These are phyloP conservation scores for Tenthredo amoena DNA, from an alignment of 2,888 invertebrate genomes.

Conservation along the genomic window DNA sequence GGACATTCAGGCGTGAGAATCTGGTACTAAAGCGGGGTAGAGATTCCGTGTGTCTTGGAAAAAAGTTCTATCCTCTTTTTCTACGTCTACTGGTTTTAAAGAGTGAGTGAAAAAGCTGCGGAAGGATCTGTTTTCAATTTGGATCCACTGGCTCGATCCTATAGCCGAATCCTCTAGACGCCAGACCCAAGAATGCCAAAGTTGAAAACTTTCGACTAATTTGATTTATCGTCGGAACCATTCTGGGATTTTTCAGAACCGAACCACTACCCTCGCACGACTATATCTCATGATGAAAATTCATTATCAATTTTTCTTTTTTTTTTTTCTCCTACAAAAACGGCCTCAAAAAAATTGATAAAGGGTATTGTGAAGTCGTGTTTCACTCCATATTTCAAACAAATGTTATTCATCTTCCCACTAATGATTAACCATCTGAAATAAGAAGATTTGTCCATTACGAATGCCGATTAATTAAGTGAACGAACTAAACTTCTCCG, in stretches of 20 bases:
- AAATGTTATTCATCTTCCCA: background rate
- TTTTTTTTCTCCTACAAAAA: constrained; percentile 39
- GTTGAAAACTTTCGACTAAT: constrained; percentile 69
- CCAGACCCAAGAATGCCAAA: constrained; percentile 34
- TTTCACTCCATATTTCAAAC: constrained; percentile 55
- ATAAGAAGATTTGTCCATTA: background rate
- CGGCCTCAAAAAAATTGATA: constrained; percentile 61
- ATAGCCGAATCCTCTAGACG: background rate
- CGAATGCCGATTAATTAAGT: background rate
- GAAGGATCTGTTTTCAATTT: constrained; percentile 45
- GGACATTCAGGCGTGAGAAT: constrained; percentile 66
- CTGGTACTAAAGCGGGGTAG: background rate
- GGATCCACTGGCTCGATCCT: constrained; percentile 22
- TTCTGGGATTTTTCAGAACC: constrained; percentile 8
- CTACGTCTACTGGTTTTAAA: background rate
- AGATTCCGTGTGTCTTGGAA: constrained; percentile 14
- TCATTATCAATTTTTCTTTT: constrained; percentile 65
- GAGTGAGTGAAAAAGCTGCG: constrained; percentile 23
- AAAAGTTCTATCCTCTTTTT: constrained; percentile 18
- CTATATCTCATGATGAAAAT: constrained; percentile 60
- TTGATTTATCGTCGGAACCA: constrained; percentile 70
- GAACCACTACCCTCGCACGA: background rate
- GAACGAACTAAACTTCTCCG: background rate
- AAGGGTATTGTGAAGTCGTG: constrained; percentile 58
- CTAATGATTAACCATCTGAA: background rate